phyloP scores from a whole-genome alignment of 2,113 vertebrate genomes.

The Ia io region DNA sequence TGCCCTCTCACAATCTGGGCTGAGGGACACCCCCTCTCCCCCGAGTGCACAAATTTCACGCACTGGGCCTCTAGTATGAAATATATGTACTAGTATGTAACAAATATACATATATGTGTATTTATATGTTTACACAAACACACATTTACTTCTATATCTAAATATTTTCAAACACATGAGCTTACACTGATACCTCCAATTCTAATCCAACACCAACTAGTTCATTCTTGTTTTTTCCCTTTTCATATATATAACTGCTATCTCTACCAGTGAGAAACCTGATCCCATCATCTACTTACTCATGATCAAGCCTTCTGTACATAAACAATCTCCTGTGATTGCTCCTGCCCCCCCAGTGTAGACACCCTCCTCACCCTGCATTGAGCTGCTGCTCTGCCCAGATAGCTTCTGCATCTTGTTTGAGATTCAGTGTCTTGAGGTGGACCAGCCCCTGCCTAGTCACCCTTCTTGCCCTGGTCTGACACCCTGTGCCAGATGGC shows the following conservation, averaged over 20 bases:
- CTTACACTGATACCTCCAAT: background rate
- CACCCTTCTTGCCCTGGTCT: background rate
- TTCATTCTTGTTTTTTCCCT: background rate
- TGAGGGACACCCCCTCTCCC: too few species aligned
- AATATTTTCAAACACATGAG: background rate
- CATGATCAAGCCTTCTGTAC: background rate
- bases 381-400: background rate
- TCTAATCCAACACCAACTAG: background rate
- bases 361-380: background rate
- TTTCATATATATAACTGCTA: background rate
- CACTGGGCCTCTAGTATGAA: background rate
- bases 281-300: background rate
- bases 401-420: background rate
- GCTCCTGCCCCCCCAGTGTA: fast-evolving
- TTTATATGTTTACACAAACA: background rate
- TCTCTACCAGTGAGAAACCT: background rate
- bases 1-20: too few species aligned
- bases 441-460: background rate
- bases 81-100: background rate
- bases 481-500: background rate
- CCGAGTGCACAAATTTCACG: too few species aligned
- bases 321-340: background rate
- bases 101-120: background rate
- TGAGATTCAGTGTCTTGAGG: background rate
- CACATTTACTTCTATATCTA: background rate